Evolutionary conservation across 2,113 vertebrate species (phyloP), one percentile per base, ranked within the genome.

Genomic region (Clarias gariepinus): DNA sequence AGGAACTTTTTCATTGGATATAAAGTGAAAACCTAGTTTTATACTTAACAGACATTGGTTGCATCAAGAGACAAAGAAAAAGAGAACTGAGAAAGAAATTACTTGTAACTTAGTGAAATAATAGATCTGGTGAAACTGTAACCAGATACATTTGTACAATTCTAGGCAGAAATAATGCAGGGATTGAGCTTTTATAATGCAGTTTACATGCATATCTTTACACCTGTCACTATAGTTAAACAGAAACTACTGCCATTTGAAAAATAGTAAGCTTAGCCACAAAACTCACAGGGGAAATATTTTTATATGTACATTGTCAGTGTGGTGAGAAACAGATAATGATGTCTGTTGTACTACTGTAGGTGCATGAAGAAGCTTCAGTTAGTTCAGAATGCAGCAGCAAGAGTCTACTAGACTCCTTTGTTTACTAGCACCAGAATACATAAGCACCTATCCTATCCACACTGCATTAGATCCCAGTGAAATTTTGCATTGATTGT

Each of bases 221-320:
- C 47, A n/a, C 47, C 16, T n/a, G 25, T 57, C 30, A 36, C 30
- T 36, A 33, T 36, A 80, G 30, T 60, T n/a, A n/a, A 76, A 52
- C 6, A 80, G 55, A 80, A 80, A 80, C 55, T 25, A 60, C 13
- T 58, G 30, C 16, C 19, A 23, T 60, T 60, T 80, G 9, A 80
- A 80, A 55, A 80, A 79, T 80, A 60, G 28, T 80, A 60, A 33
- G 16, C 60, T 80, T 80, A 36, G 57, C 78, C 57, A 13, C 57
- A 80, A 30, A 80, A 18, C 1, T 80, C 18, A 60, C 36, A 60
- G 55, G 60, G 55, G 77, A 79, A 79, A 6, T 2, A 57, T 79
- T 30, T 79, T 52, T 55, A 79, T 79, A 55, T 57, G 53, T 79
- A 53, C n/a, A 15, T 57, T 57, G 23, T 79, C 9, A 30, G 16